phyloP scores from a whole-genome alignment of 2,797 vertebrate species.

The Centropyge bicolor region DNA sequence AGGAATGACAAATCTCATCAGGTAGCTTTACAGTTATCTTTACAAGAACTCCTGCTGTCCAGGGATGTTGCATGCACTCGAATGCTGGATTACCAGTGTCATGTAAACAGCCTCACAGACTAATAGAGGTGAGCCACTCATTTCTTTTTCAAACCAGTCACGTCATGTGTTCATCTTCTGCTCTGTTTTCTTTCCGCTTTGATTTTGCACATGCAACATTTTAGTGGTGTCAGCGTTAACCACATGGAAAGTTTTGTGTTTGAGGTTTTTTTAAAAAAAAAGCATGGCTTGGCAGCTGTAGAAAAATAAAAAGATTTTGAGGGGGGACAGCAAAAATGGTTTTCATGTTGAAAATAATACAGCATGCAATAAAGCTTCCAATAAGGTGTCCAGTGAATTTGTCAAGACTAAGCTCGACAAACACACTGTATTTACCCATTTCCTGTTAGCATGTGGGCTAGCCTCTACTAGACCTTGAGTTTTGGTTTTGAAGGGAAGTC shows the following conservation, averaged over 20 bases:
- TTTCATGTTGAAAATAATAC: constrained; percentile 5
- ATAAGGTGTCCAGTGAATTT: background rate
- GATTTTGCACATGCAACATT: constrained; percentile 8
- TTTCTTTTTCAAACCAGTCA: constrained; percentile 21
- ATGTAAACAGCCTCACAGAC: background rate
- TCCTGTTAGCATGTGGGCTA: constrained; percentile 22
- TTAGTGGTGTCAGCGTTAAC: constrained; percentile 17
- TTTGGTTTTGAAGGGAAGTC: background rate
- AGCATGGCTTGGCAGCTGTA: background rate
- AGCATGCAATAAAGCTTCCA: background rate
- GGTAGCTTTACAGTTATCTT: constrained; percentile 5
- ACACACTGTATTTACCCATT: constrained; percentile 6
- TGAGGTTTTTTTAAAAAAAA: constrained; percentile 4
- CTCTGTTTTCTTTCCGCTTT: constrained; percentile 8
- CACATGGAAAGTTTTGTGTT: constrained; percentile 15
- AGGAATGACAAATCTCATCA: constrained; percentile 1
- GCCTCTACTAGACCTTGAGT: background rate
- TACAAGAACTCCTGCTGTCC: background rate
- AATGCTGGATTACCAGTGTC: constrained; percentile 3
- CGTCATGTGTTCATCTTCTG: background rate
- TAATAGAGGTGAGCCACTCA: constrained; percentile 4
- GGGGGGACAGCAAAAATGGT: background rate
- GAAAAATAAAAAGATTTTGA: constrained; percentile 13
- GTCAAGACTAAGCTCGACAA: background rate
- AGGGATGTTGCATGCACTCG: too few relatives aligned